Conservation (phyloP, 2,888 invertebrate species). For the Ophion obscuratus region DNA sequence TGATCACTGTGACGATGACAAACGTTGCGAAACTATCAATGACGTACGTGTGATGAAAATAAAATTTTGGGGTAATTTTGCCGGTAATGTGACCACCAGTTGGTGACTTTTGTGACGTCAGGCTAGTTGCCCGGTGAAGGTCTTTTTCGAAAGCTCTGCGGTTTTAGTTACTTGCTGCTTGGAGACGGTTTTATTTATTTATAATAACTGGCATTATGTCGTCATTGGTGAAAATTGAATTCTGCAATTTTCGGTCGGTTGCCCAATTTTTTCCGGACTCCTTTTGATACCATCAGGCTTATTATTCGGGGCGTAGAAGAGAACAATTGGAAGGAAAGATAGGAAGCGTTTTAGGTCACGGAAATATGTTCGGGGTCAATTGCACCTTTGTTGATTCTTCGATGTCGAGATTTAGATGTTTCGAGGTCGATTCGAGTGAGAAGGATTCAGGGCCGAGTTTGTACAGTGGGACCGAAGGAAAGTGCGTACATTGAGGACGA, state of each 20-base stretch:
- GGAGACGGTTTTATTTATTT: too few relatives aligned
- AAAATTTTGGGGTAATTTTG: too few relatives aligned
- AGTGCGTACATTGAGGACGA: conserved; percentile 42
- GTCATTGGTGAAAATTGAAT: too few relatives aligned
- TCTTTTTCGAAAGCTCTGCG: too few relatives aligned
- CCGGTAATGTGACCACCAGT: too few relatives aligned
- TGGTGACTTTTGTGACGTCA: too few relatives aligned
- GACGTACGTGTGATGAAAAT: too few relatives aligned
- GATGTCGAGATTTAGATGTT: conserved; percentile 57
- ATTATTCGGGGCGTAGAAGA: neutral
- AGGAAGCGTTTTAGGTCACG: neutral
- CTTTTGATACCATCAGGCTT: neutral
- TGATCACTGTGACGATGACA: neutral
- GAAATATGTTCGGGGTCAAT: conserved; percentile 2
- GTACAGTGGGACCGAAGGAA: conserved; percentile 34
- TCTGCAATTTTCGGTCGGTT: too few relatives aligned
- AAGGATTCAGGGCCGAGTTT: conserved; percentile 57
- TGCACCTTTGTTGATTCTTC: conserved; percentile 12
- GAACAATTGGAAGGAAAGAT: neutral
- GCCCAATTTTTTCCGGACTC: neutral
- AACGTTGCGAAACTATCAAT: neutral
- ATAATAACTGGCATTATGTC: too few relatives aligned
- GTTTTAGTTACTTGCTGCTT: too few relatives aligned
- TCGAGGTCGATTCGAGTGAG: conserved; percentile 61
- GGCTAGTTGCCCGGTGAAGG: too few relatives aligned